Conservation (phyloP, 1,140 invertebrate genomes). For the Orius laevigatus region DNA sequence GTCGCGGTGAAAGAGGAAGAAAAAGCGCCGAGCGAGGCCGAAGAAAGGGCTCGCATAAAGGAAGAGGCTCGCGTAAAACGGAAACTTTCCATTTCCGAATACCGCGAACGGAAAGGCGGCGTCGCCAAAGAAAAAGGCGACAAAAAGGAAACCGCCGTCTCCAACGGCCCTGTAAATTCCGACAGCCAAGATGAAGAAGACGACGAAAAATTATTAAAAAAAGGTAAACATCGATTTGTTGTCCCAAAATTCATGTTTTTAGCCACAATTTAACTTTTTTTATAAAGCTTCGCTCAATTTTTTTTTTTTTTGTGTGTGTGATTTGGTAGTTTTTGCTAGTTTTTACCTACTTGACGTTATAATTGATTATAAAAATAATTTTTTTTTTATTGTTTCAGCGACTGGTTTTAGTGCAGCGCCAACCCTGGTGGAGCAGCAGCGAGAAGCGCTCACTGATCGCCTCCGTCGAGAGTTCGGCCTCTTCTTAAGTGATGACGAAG, state of each 20-base stretch:
- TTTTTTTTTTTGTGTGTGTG: too few species aligned
- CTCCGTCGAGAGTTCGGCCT: slow-evolving; percentile 58
- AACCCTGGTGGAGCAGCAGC: slow-evolving; percentile 50
- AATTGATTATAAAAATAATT: too few species aligned
- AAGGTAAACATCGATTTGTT: too few species aligned
- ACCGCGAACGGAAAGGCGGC: slow-evolving; percentile 33
- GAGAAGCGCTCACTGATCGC: slow-evolving; percentile 57
- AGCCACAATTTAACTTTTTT: too few species aligned
- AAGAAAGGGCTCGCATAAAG: slow-evolving; percentile 6
- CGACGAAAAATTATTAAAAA: too few species aligned
- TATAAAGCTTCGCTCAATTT: too few species aligned
- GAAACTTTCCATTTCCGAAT: slow-evolving; percentile 23
- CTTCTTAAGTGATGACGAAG: slow-evolving; percentile 49
- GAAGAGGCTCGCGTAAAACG: slow-evolving; percentile 21
- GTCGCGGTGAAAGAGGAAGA: slow-evolving; percentile 24
- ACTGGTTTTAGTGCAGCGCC: slow-evolving; percentile 44
- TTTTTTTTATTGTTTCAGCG: slow-evolving; percentile 5
- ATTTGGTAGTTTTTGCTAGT: not conserved
- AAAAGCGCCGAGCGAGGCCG: slow-evolving; percentile 4
- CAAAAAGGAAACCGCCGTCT: not conserved
- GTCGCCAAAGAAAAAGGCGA: not conserved
- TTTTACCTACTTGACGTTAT: too few species aligned
- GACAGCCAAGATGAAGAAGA: too few species aligned
- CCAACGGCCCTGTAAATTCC: too few species aligned
- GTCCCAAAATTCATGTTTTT: too few species aligned